These are phyloP conservation scores for Ephestia elutella DNA, from an alignment of 1,140 invertebrate species.

Conservation along the genomic window DNA sequence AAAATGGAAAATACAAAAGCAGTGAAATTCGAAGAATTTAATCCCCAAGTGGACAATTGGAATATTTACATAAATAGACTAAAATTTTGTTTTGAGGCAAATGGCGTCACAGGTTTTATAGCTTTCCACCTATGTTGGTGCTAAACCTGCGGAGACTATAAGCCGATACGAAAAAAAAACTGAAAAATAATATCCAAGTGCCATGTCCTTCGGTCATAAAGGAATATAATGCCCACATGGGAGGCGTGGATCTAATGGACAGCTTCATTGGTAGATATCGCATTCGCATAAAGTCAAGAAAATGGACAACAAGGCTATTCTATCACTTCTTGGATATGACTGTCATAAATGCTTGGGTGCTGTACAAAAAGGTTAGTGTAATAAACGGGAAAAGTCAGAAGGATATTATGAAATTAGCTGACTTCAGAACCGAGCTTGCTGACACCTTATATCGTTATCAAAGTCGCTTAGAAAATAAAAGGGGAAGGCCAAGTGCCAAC, in stretches of 20 bases:
- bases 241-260: constrained; percentile 55
- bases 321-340: constrained; percentile 64
- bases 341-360: constrained; percentile 36
- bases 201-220: constrained; percentile 25
- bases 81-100: no score
- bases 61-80: no score
- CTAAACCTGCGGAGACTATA: constrained; percentile 12
- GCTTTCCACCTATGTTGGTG: neutral
- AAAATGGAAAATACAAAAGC: no score
- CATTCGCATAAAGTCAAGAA: constrained; percentile 46
- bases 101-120: no score
- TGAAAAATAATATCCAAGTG: constrained; percentile 24
- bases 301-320: constrained; percentile 63
- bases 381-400: constrained; percentile 32
- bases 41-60: no score
- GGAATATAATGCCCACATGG: constrained; percentile 56
- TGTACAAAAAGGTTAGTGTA: constrained; percentile 37
- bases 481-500: constrained; percentile 34
- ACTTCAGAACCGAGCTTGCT: constrained; percentile 43
- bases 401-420: constrained; percentile 40
- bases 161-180: constrained; percentile 26
- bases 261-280: constrained; percentile 43
- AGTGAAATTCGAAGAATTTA: no score
- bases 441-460: constrained; percentile 40
- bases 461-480: constrained; percentile 39